Percentiles rank a stretch among this genome's conserved stretches.
phyloP scores from a whole-genome alignment of 2,113 vertebrate genomes.

The Gavialis gangeticus region DNA sequence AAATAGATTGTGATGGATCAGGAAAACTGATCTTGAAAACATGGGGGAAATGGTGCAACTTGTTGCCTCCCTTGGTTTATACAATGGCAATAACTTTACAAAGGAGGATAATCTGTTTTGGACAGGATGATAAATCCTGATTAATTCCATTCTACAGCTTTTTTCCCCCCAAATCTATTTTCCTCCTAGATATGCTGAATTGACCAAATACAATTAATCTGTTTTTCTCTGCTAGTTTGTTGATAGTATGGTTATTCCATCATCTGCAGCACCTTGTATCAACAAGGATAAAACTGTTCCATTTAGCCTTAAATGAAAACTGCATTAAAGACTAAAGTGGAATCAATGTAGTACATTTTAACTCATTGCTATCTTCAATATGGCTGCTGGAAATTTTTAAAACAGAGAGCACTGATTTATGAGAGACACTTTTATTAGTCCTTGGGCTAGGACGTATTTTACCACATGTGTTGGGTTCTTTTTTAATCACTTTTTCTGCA shows the following conservation, averaged over 20 bases:
- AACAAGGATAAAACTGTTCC: background rate
- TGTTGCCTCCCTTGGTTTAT: background rate
- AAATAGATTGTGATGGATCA: background rate
- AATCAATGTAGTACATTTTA: background rate
- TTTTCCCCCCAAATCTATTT: background rate
- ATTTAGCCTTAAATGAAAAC: background rate
- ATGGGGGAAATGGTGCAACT: background rate
- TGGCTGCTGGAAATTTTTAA: background rate
- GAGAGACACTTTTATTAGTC: background rate
- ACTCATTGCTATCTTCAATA: background rate
- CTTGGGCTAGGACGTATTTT: background rate
- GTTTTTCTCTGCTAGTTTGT: background rate
- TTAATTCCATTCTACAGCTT: background rate
- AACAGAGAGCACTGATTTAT: background rate
- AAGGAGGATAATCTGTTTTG: background rate
- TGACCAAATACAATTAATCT: background rate
- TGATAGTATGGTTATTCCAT: background rate
- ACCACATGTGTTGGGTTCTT: background rate
- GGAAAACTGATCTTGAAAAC: background rate
- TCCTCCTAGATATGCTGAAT: background rate
- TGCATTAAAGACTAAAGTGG: background rate
- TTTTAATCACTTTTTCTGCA: background rate
- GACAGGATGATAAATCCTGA: background rate
- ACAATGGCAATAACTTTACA: background rate
- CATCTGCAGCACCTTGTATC: background rate